These are phyloP conservation scores for Microtus richardsoni DNA, from an alignment of 2,113 vertebrate genomes.

Conservation along the genomic window DNA sequence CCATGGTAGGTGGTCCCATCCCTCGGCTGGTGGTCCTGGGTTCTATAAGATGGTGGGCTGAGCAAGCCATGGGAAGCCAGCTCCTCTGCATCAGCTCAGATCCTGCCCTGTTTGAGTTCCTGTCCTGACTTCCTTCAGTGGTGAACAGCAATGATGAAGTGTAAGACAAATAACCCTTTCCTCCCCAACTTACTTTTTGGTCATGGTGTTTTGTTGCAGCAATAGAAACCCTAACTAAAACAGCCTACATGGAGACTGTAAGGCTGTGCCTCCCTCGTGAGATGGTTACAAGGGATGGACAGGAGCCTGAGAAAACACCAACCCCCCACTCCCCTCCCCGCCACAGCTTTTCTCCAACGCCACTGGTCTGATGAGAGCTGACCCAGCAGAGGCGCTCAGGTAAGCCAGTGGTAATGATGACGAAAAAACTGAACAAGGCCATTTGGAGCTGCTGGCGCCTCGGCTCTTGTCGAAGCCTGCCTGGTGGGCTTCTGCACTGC, in stretches of 20 bases:
- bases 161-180: not conserved
- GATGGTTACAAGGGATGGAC: not conserved
- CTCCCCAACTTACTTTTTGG: not conserved
- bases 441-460: not conserved
- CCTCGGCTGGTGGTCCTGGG: not conserved
- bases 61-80: not conserved
- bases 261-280: not conserved
- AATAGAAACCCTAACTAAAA: not conserved
- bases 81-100: not conserved
- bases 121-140: not conserved
- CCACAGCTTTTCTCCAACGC: not conserved
- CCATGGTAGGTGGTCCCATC: not conserved
- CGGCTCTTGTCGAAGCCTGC: not conserved
- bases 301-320: not conserved
- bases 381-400: fast-evolving
- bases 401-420: not conserved
- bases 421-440: not conserved
- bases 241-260: not conserved
- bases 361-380: not conserved
- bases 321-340: too few species aligned
- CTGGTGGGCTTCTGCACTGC: not conserved
- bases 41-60: not conserved
- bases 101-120: not conserved
- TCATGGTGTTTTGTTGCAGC: not conserved
- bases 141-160: not conserved